These are phyloP conservation scores for Sabatieria punctata DNA, from an alignment of 2,888 invertebrate genomes.

Conservation along the genomic window DNA sequence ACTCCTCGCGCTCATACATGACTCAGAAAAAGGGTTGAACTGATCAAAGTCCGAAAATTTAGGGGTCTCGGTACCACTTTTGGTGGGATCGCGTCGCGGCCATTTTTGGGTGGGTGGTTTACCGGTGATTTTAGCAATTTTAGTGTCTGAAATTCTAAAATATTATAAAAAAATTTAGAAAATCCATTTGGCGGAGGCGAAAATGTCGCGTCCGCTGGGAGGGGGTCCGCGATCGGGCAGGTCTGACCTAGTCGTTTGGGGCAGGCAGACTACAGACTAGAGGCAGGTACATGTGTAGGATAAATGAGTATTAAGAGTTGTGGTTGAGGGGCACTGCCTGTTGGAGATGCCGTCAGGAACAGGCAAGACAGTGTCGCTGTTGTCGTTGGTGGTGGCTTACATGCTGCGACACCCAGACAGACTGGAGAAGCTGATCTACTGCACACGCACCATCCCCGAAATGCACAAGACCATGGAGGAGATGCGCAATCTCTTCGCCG, in stretches of 20 bases:
- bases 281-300: not conserved
- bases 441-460: constrained; percentile 94
- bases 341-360: constrained; percentile 99
- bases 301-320: not conserved
- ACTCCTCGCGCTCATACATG: too few species aligned
- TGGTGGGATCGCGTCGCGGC: too few species aligned
- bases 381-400: constrained; percentile 86
- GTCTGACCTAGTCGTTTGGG: not conserved
- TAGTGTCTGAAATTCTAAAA: too few species aligned
- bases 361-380: constrained; percentile 84
- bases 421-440: constrained; percentile 81
- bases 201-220: too few species aligned
- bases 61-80: too few species aligned
- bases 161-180: too few species aligned
- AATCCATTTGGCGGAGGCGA: too few species aligned
- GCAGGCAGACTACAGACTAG: not conserved
- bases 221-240: too few species aligned
- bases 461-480: constrained; percentile 96
- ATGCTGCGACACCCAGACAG: constrained; percentile 49
- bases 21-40: too few species aligned
- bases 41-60: too few species aligned
- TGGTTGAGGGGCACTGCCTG: constrained; percentile 69
- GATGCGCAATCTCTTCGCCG: constrained; percentile 67
- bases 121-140: too few species aligned
- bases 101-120: too few species aligned